Evolutionary conservation across 2,797 vertebrate genomes (phyloP).

Genomic region (Microchirus variegatus): DNA sequence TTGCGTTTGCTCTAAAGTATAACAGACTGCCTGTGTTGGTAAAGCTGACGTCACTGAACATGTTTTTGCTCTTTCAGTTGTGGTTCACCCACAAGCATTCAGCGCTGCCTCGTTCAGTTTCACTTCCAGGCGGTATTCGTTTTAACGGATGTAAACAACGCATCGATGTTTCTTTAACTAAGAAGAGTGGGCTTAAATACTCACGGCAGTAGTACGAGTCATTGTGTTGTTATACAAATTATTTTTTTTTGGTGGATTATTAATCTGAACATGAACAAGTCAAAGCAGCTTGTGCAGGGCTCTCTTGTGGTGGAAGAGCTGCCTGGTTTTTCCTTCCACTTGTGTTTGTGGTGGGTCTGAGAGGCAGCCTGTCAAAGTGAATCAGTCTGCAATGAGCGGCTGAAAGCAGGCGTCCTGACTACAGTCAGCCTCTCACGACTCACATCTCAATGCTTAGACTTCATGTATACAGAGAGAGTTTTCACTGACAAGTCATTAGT

Average conservation of each 20-base stretch:
- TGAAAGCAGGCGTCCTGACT: constrained; percentile 79
- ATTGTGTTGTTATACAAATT: constrained; percentile 15
- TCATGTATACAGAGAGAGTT: constrained; percentile 22
- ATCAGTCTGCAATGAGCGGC: constrained; percentile 73
- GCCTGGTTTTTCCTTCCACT: constrained; percentile 63
- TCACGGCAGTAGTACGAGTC: background rate
- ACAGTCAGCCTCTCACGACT: constrained; percentile 40
- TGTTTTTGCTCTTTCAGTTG: constrained; percentile 12
- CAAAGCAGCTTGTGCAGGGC: constrained; percentile 15
- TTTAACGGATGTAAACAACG: background rate
- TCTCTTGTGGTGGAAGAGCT: constrained; percentile 43
- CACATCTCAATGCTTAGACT: constrained; percentile 14
- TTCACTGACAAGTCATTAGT: constrained; percentile 23
- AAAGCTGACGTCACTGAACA: background rate
- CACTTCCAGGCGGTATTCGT: constrained; percentile 16
- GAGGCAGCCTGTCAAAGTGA: constrained; percentile 80
- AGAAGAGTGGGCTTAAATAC: background rate
- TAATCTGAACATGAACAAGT: constrained; percentile 24
- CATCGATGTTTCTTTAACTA: background rate
- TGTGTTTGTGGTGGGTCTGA: constrained; percentile 73
- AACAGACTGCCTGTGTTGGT: background rate
- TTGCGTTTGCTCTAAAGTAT: constrained; percentile 3
- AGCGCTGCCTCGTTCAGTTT: constrained; percentile 13
- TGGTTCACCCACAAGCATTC: background rate
- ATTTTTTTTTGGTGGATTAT: constrained; percentile 22